These are phyloP conservation scores for Pseudochirops cupreus DNA, from an alignment of 2,797 vertebrate species.

Conservation along the genomic window DNA sequence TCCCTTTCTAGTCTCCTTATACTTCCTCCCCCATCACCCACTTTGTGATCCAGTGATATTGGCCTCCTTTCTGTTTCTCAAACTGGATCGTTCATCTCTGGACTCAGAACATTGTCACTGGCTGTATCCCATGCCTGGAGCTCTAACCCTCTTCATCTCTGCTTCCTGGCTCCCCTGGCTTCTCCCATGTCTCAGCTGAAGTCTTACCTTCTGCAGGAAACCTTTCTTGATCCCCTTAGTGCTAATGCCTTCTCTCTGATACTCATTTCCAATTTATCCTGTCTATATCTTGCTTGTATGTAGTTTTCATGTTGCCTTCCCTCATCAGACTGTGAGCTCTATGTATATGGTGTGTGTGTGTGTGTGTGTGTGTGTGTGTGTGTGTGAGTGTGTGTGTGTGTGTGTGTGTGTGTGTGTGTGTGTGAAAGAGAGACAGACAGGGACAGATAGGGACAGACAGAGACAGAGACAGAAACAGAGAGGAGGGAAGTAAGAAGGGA, in stretches of 20 bases:
- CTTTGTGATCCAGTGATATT: no score
- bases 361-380: neutral
- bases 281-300: neutral
- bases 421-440: neutral
- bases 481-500: neutral
- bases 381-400: neutral
- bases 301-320: neutral
- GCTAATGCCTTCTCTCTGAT: neutral
- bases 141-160: neutral
- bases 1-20: neutral
- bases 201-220: neutral
- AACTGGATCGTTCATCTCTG: neutral
- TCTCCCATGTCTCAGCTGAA: neutral
- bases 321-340: neutral
- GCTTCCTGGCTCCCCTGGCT: neutral
- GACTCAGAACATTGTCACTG: neutral
- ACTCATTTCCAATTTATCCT: neutral
- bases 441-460: no score
- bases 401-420: neutral
- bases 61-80: neutral
- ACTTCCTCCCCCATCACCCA: no score
- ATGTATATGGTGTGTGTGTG: neutral
- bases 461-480: neutral
- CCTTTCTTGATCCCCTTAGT: neutral
- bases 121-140: neutral